A percentile compares a stretch with the other conserved stretches of the same genome.
Conservation (phyloP, 2,888 invertebrate genomes). For the Caenorhabditis sp. region DNA sequence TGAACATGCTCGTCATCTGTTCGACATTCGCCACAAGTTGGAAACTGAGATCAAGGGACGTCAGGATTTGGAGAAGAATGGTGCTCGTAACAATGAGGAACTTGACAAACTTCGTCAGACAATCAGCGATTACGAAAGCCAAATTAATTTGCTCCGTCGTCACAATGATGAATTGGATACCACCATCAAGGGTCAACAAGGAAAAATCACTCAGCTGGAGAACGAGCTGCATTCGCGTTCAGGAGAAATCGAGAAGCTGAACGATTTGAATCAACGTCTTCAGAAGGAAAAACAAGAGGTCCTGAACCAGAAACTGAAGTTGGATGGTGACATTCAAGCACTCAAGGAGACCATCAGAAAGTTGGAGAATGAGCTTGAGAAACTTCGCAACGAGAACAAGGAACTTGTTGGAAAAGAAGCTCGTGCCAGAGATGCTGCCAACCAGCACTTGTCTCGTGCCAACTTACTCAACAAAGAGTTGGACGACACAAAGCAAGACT, state of each 20-base stretch:
- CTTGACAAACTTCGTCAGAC: slow-evolving; percentile 76
- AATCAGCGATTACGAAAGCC: slow-evolving; percentile 79
- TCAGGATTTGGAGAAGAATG: slow-evolving; percentile 71
- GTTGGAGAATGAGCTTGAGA: slow-evolving; percentile 80
- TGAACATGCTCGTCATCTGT: slow-evolving; percentile 75
- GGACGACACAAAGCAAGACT: slow-evolving; percentile 69
- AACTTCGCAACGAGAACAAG: slow-evolving; percentile 76
- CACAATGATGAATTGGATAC: slow-evolving; percentile 82
- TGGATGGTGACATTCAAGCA: slow-evolving; percentile 76
- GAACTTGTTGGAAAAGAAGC: slow-evolving; percentile 72
- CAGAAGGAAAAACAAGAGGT: slow-evolving; percentile 81
- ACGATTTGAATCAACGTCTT: slow-evolving; percentile 79
- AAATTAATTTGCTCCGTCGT: slow-evolving; percentile 78
- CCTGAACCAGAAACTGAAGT: slow-evolving; percentile 79
- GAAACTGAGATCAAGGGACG: slow-evolving; percentile 74
- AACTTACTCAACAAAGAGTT: slow-evolving; percentile 75
- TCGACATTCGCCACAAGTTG: slow-evolving; percentile 77
- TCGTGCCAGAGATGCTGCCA: slow-evolving; percentile 73
- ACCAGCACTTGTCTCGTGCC: slow-evolving; percentile 74
- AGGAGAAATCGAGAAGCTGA: slow-evolving; percentile 80
- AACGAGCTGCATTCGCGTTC: slow-evolving; percentile 77
- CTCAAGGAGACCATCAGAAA: slow-evolving; percentile 80
- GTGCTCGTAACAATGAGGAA: slow-evolving; percentile 75
- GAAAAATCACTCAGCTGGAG: slow-evolving; percentile 79
- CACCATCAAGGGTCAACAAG: slow-evolving; percentile 81